phyloP scores from a whole-genome alignment of 2,888 invertebrate genomes.

The Strigamia maritima region DNA sequence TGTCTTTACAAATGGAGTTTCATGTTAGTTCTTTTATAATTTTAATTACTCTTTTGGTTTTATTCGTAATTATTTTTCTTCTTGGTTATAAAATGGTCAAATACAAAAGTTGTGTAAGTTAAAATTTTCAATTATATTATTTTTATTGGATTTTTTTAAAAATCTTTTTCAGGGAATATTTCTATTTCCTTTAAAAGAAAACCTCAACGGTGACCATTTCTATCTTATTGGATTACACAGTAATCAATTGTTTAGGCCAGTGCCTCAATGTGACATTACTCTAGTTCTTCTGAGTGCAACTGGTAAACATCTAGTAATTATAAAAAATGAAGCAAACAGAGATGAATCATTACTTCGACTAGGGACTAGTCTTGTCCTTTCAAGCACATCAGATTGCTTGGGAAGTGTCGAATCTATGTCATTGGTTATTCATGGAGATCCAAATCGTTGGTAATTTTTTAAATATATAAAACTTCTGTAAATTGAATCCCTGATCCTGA shows the following conservation, averaged over 20 bases:
- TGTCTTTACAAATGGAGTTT: not conserved
- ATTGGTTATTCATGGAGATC: conserved; percentile 7
- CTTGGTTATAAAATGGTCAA: not conserved
- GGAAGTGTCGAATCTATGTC: not conserved
- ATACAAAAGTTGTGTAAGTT: not conserved
- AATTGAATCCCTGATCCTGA: too few species aligned
- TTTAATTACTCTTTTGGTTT: not conserved
- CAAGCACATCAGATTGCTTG: not conserved
- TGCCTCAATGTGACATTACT: not conserved
- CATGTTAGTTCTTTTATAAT: not conserved
- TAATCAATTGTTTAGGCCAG: not conserved
- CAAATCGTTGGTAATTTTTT: not conserved
- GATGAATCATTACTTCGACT: not conserved
- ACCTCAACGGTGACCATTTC: not conserved
- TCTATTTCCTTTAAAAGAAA: not conserved
- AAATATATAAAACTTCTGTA: not conserved
- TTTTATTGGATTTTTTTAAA: not conserved
- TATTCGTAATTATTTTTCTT: not conserved
- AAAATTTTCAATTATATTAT: not conserved
- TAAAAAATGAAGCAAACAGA: not conserved
- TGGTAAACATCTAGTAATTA: not conserved
- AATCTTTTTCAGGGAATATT: not conserved
- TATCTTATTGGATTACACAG: not conserved
- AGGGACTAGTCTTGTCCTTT: not conserved
- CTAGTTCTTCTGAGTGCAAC: not conserved